phyloP scores from a whole-genome alignment of 92 coral and sea anemone species.

The Epizoanthus illoricatus region DNA sequence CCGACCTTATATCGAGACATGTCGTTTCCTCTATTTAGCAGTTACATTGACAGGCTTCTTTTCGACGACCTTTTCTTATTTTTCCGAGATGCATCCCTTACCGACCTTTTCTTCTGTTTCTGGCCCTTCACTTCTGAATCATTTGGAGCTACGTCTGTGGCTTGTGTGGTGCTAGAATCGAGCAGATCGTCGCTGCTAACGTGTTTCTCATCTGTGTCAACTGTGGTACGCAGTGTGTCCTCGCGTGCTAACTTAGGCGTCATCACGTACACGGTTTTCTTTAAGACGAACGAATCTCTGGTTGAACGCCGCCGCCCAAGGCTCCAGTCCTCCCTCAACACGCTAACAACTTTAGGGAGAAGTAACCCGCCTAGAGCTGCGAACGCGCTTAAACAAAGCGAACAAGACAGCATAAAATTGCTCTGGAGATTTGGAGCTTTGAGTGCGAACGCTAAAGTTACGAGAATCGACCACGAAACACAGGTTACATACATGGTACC shows the following conservation, averaged over 20 bases:
- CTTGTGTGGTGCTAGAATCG: not conserved
- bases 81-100: no score
- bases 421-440: slow-evolving; percentile 28
- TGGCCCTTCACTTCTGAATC: no score
- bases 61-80: no score
- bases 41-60: no score
- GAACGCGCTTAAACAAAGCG: slow-evolving; percentile 24
- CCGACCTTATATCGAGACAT: no score
- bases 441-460: slow-evolving; percentile 28
- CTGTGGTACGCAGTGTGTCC: slow-evolving; percentile 13
- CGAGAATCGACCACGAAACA: slow-evolving; percentile 35
- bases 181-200: not conserved
- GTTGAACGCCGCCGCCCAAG: slow-evolving; percentile 1
- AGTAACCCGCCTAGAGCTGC: slow-evolving; percentile 32
- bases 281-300: slow-evolving; percentile 24
- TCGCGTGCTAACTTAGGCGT: slow-evolving; percentile 6
- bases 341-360: slow-evolving; percentile 27
- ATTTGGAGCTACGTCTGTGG: no score
- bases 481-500: slow-evolving; percentile 36
- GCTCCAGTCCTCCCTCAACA: slow-evolving; percentile 1
- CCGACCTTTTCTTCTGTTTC: no score
- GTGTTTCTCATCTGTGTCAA: not conserved
- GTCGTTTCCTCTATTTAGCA: no score
- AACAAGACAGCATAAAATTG: slow-evolving; percentile 24
- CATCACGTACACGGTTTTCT: slow-evolving; percentile 34